A percentile compares a stretch with the other conserved stretches of the same genome.
These are phyloP conservation scores for Heliconius congener DNA, from an alignment of 1,140 invertebrate genomes.

Conservation along the genomic window DNA sequence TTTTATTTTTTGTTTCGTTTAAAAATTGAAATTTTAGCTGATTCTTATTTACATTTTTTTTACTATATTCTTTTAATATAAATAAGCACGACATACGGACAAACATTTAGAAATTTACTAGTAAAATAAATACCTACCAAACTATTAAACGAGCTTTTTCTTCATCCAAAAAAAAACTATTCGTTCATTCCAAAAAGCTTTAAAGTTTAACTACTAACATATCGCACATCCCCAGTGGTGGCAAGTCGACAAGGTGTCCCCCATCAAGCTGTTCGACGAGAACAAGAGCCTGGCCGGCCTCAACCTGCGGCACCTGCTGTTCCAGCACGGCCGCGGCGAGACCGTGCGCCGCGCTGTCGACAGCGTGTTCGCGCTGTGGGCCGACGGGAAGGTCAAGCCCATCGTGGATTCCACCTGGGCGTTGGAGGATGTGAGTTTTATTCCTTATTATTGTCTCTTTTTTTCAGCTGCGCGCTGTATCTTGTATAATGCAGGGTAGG, in stretches of 20 bases:
- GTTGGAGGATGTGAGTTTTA: slow-evolving; percentile 89
- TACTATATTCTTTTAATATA: too few relatives aligned
- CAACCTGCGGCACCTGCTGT: slow-evolving; percentile 91
- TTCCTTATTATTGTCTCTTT: neutral
- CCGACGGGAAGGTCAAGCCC: slow-evolving; percentile 89
- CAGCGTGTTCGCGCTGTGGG: slow-evolving; percentile 89
- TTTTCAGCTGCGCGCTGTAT: too few relatives aligned
- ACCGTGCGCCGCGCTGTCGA: slow-evolving; percentile 87
- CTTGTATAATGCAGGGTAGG: too few relatives aligned
- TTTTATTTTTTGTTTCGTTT: too few relatives aligned
- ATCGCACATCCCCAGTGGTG: slow-evolving; percentile 85
- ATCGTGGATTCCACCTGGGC: slow-evolving; percentile 92
- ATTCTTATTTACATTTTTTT: too few relatives aligned
- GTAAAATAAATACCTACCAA: too few relatives aligned
- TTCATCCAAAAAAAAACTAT: too few relatives aligned
- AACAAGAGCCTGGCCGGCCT: slow-evolving; percentile 92
- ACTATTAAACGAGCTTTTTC: too few relatives aligned
- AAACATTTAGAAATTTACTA: too few relatives aligned
- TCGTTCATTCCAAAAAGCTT: neutral
- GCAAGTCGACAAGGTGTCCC: slow-evolving; percentile 94
- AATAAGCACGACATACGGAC: too few relatives aligned
- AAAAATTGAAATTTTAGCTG: too few relatives aligned
- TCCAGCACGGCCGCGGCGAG: slow-evolving; percentile 88
- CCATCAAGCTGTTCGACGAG: slow-evolving; percentile 93
- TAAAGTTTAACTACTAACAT: neutral